Evolutionary conservation across 2,113 vertebrate species (phyloP).

Genomic region (Protobothrops mucrosquamatus): DNA sequence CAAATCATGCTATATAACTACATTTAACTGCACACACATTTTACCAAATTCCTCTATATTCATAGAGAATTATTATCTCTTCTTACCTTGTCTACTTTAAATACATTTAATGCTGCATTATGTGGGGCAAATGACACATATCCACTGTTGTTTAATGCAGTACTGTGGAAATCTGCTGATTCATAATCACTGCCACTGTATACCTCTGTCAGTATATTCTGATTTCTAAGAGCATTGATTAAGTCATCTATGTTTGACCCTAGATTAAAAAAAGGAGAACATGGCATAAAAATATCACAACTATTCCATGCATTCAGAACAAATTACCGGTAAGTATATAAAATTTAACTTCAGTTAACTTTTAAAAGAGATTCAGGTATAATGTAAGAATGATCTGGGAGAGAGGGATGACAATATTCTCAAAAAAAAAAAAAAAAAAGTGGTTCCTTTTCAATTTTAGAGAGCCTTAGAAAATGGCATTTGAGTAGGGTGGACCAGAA

Average conservation of each 20-base stretch:
- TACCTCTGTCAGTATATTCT: constrained; percentile 81
- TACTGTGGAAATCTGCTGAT: constrained; percentile 82
- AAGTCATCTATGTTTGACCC: constrained; percentile 80
- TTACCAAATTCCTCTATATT: not conserved
- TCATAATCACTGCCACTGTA: constrained; percentile 82
- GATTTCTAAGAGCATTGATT: constrained; percentile 77
- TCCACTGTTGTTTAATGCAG: constrained; percentile 75
- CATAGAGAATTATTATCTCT: not conserved
- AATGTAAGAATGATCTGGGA: not conserved
- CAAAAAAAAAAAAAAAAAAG: not conserved
- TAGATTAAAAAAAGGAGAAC: constrained; percentile 54
- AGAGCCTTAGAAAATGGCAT: not conserved
- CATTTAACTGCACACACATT: not conserved
- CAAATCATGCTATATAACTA: not conserved
- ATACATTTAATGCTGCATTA: constrained; percentile 86
- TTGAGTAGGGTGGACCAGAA: not conserved
- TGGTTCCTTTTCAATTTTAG: not conserved
- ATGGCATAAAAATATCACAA: not conserved
- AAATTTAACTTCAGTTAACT: not conserved
- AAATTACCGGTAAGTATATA: not conserved
- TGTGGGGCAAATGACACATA: constrained; percentile 86
- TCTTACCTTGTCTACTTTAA: constrained; percentile 78
- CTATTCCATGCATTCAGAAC: not conserved
- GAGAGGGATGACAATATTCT: not conserved
- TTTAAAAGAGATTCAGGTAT: not conserved